Evolutionary conservation across 2,797 vertebrate genomes (phyloP).

Genomic region (Sorex maritimensis): DNA sequence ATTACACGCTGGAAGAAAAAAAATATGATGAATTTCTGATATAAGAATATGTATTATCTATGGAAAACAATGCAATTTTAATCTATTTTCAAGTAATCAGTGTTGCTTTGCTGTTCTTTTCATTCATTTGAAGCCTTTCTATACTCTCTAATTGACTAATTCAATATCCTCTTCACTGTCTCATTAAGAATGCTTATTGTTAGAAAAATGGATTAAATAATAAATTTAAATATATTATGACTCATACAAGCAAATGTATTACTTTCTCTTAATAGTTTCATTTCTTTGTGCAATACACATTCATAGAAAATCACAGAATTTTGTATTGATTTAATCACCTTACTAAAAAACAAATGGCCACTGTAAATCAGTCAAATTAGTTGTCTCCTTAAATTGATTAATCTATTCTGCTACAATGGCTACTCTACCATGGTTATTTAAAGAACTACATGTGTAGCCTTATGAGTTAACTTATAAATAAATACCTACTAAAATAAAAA

Average conservation of each 20-base stretch:
- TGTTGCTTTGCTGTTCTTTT: constrained; percentile 2
- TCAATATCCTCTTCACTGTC: neutral
- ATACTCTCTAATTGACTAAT: constrained; percentile 47
- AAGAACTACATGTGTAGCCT: neutral
- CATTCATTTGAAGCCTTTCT: constrained; percentile 36
- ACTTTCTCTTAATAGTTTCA: constrained; percentile 2
- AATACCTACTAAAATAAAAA: neutral
- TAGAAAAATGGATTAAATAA: constrained; percentile 54
- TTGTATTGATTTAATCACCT: constrained; percentile 37
- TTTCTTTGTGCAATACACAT: neutral
- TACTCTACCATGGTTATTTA: constrained; percentile 34
- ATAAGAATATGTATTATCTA: constrained; percentile 12
- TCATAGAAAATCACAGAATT: constrained; percentile 17
- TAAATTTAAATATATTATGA: constrained; percentile 44
- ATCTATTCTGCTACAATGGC: constrained; percentile 11
- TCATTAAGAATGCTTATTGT: constrained; percentile 11
- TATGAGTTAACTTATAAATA: neutral
- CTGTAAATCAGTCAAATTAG: constrained; percentile 54
- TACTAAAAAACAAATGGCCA: constrained; percentile 30
- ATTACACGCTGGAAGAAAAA: neutral
- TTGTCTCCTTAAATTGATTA: constrained; percentile 22
- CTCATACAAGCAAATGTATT: neutral
- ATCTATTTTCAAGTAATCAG: constrained; percentile 54
- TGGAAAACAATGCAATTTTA: constrained; percentile 51
- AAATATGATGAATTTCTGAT: constrained; percentile 17